Evolutionary conservation across 2,797 vertebrate species (phyloP), one percentile per base, ranked within the genome.

Genomic region (Semotilus atromaculatus): DNA sequence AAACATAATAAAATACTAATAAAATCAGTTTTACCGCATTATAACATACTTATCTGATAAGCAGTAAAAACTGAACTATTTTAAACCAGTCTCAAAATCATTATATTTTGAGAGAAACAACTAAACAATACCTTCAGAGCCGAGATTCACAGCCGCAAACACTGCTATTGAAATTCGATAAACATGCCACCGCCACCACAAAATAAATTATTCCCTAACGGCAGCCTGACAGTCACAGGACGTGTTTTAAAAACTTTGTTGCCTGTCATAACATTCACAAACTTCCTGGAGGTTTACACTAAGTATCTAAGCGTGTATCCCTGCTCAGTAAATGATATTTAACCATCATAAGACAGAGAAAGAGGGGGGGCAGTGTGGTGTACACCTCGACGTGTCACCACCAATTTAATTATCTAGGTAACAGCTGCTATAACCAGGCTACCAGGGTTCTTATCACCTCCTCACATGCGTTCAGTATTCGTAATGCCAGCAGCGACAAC

Each of bases 351-450:
- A 58, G 72, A 45, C 26, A 34, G 7, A 55, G 31, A 38, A 75
- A n/a, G 29, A 51, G 2, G 3, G 13, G 48, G 51, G 36, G 4
- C 26, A 66, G 38, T 48, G 40, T 48, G 70, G 82, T 62, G 40
- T 82, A 74, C 78, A 60, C 80, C 71, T 83, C 68, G 73, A 58
- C 78, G 79, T 67, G 84, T 83, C 88, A 85, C 86, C 60, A 82
- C 82, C 84, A 87, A 89, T 85, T 80, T 81, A 85, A 90, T 88
- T 83, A 88, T 86, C 60, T 60, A 82, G 78, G 82, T 89, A 88
- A 86, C 76, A 81, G 51, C 62, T 76, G 76, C 81, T 62, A 86
- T 89, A 90, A 90, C 86, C 72, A 89, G 38, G 29, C 76, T 84
- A 89, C 68, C 36, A 64, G 5, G 29, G 81, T 58, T 67, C 80